Conservation (phyloP, 2,113 vertebrate genomes). For the Sapayoa aenigma region DNA sequence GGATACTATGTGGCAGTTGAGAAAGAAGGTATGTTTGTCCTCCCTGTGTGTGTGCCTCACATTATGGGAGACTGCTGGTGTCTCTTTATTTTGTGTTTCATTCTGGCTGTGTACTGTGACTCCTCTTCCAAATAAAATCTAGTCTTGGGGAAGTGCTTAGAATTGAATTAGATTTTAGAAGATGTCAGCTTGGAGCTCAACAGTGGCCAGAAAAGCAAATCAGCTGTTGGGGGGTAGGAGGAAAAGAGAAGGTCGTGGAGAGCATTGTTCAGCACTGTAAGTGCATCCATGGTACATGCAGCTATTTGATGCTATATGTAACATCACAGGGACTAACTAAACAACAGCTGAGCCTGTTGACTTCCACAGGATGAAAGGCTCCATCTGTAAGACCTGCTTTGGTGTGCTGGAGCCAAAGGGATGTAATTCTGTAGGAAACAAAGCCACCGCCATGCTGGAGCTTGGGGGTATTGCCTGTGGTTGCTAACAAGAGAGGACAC, state of each 20-base stretch:
- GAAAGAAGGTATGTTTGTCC: not conserved
- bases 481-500: not conserved
- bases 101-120: not conserved
- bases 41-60: not conserved
- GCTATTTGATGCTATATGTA: not conserved
- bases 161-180: not conserved
- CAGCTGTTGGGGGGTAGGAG: not conserved
- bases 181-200: not conserved
- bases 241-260: not conserved
- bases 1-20: not conserved
- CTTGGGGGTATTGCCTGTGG: not conserved
- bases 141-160: not conserved
- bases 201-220: not conserved
- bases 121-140: not conserved
- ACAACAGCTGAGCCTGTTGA: not conserved
- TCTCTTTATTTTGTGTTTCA: not conserved
- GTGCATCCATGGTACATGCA: not conserved
- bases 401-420: not conserved
- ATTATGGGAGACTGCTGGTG: not conserved
- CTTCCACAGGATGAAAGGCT: not conserved
- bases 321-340: not conserved
- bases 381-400: not conserved
- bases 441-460: rapidly evolving
- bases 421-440: not conserved
- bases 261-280: not conserved